Percentiles rank a stretch among this genome's conserved stretches.
Evolutionary conservation across 2,888 invertebrate genomes (phyloP).

Genomic region (Thereva unica): DNA sequence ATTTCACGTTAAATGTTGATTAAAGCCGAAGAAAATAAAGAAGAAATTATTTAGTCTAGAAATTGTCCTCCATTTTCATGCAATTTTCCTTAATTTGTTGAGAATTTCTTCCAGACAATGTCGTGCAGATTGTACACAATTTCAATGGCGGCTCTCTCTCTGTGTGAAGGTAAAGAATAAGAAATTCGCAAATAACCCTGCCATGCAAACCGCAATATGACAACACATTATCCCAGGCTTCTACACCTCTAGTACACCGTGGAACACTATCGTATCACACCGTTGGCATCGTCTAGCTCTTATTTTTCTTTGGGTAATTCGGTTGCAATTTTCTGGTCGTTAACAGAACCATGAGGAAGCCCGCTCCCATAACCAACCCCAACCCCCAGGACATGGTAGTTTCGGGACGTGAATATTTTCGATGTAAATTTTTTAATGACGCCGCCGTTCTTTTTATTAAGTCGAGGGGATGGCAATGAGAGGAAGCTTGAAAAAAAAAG

Average conservation of each 20-base stretch:
- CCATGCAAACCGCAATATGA: slow-evolving; percentile 34
- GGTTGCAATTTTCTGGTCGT: slow-evolving; percentile 39
- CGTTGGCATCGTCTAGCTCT: slow-evolving; percentile 7
- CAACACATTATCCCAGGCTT: slow-evolving; percentile 28
- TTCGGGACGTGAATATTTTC: slow-evolving; percentile 35
- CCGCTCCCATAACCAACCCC: background rate
- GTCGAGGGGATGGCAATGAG: slow-evolving; percentile 3
- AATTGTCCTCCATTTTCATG: too few relatives aligned
- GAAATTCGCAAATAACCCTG: slow-evolving; percentile 18
- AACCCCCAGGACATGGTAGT: slow-evolving; percentile 32
- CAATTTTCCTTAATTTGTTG: too few relatives aligned
- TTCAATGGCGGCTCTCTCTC: too few relatives aligned
- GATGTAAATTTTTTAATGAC: slow-evolving; percentile 41
- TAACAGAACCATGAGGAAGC: slow-evolving; percentile 36
- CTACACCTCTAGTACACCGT: background rate
- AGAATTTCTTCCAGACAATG: too few relatives aligned
- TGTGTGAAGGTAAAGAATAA: too few relatives aligned
- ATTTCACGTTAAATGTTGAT: too few relatives aligned
- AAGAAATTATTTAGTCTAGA: too few relatives aligned
- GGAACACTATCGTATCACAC: too few relatives aligned
- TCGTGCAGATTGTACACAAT: too few relatives aligned
- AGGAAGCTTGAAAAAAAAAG: too few relatives aligned
- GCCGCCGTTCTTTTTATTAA: slow-evolving; percentile 38
- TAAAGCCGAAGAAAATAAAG: too few relatives aligned
- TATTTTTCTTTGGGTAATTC: slow-evolving; percentile 29